Conservation (phyloP, 2,113 vertebrate genomes). For the Casuarius casuarius region DNA sequence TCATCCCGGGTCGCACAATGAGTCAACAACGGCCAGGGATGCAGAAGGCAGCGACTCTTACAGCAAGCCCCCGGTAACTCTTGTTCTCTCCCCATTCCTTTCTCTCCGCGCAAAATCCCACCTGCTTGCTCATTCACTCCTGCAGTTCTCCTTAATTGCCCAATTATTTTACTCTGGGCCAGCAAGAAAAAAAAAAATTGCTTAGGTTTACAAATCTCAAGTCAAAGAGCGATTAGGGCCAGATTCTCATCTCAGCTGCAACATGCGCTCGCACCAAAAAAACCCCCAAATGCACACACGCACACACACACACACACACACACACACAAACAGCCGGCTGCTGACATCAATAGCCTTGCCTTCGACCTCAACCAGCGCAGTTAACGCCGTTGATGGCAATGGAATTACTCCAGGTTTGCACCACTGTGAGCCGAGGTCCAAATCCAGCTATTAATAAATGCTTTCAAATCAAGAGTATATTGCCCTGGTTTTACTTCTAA, state of each 20-base stretch:
- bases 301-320: not conserved
- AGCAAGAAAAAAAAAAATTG: not conserved
- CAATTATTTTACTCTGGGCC: not conserved
- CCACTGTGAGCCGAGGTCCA: not conserved
- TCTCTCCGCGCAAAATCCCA: not conserved
- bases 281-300: not conserved
- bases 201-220: not conserved
- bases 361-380: not conserved
- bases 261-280: too few relatives aligned
- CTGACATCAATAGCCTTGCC: not conserved
- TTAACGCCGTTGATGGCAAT: not conserved
- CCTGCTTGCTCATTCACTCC: not conserved
- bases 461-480: not conserved
- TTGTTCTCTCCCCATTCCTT: not conserved
- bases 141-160: not conserved
- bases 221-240: not conserved
- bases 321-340: not conserved
- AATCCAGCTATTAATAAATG: not conserved
- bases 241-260: not conserved
- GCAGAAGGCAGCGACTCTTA: not conserved
- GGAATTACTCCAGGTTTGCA: not conserved
- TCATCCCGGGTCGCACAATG: not conserved
- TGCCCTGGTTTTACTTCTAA: not conserved
- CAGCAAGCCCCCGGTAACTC: not conserved
- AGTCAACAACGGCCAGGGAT: not conserved